phyloP scores from a whole-genome alignment of 1,140 invertebrate genomes.

The Bombus waltoni region DNA sequence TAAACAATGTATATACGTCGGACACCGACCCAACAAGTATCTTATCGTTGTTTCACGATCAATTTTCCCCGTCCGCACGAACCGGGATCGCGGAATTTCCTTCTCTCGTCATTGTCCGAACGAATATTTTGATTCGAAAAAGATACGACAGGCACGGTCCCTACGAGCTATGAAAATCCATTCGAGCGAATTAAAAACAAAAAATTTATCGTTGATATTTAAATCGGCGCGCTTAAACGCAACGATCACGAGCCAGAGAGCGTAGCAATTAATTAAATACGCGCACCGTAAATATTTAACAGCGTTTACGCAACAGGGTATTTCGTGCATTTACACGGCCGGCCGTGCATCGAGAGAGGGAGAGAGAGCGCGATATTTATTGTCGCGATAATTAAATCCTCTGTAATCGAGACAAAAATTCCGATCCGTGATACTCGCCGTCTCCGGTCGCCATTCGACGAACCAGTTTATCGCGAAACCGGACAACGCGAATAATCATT shows the following conservation, averaged over 20 bases:
- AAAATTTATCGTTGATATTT: background rate
- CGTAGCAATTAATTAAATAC: conserved; percentile 32
- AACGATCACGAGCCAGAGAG: background rate
- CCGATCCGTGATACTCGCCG: conserved; percentile 2
- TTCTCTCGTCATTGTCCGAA: background rate
- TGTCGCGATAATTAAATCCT: conserved; percentile 30
- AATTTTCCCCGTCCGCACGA: too few relatives aligned
- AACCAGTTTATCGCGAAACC: conserved; percentile 16
- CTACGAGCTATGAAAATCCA: background rate
- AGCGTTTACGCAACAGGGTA: background rate
- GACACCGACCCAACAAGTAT: too few relatives aligned
- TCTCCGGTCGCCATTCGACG: background rate
- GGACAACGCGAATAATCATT: background rate
- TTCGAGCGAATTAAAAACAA: background rate
- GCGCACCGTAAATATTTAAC: conserved; percentile 35
- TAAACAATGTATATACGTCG: too few relatives aligned
- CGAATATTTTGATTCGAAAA: background rate
- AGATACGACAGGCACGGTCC: background rate
- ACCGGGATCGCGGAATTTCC: background rate
- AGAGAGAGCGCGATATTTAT: conserved; percentile 17
- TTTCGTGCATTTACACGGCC: conserved; percentile 3
- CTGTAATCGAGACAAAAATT: conserved; percentile 4
- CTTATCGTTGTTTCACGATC: too few relatives aligned
- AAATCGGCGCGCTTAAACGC: conserved; percentile 7
- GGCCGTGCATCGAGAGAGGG: too few relatives aligned